A percentile compares a stretch with the other conserved stretches of the same genome.
Conservation (phyloP, 2,113 vertebrate species). For the Rhagologus leucostigma region DNA sequence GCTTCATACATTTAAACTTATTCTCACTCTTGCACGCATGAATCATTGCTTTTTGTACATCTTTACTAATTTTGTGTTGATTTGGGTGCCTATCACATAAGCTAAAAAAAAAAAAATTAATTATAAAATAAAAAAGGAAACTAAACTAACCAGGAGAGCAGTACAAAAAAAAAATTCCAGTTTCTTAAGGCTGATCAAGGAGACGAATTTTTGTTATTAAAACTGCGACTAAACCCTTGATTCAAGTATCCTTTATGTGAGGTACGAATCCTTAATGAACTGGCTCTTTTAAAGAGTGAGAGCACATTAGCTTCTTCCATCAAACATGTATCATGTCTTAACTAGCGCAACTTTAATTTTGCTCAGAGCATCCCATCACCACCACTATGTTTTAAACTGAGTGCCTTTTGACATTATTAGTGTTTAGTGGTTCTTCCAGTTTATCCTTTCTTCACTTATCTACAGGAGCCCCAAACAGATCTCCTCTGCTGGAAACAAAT, state of each 20-base stretch:
- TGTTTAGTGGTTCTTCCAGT: not conserved
- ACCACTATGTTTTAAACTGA: not conserved
- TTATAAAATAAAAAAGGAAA: not conserved
- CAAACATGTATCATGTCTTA: not conserved
- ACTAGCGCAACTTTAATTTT: not conserved
- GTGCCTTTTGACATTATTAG: not conserved
- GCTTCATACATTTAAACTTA: not conserved
- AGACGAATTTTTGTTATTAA: not conserved
- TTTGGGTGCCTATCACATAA: not conserved
- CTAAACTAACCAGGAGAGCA: not conserved
- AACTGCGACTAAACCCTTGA: not conserved
- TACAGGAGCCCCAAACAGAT: not conserved
- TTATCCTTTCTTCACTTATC: not conserved
- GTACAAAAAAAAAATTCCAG: not conserved
- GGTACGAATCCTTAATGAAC: not conserved
- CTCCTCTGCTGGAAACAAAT: not conserved
- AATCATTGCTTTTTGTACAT: not conserved
- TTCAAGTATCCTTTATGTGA: not conserved
- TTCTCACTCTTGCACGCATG: not conserved
- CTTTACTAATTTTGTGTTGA: not conserved
- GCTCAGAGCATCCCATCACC: not conserved
- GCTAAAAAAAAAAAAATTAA: not conserved
- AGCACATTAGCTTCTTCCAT: not conserved
- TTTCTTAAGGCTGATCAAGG: not conserved
- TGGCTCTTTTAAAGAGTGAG: not conserved